These are phyloP conservation scores for Thamnaconus septentrionalis DNA, from an alignment of 2,113 vertebrate species.

Conservation along the genomic window DNA sequence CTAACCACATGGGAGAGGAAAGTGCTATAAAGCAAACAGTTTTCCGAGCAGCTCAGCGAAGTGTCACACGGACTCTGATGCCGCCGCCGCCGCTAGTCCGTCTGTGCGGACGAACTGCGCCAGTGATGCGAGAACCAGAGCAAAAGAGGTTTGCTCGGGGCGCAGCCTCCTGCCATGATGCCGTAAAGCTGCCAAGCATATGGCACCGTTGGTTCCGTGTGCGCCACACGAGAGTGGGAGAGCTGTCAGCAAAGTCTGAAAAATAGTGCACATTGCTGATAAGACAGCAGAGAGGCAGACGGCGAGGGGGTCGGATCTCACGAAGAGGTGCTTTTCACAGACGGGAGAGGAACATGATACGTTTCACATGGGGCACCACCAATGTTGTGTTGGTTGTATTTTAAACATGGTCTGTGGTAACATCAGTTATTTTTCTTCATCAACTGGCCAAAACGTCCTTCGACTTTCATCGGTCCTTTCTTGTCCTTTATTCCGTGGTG, in stretches of 20 bases:
- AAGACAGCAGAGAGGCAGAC: slow-evolving; percentile 30
- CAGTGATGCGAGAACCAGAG: slow-evolving; percentile 4
- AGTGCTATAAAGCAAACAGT: slow-evolving; percentile 42
- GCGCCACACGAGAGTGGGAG: slow-evolving; percentile 37
- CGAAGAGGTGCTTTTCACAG: slow-evolving; percentile 42
- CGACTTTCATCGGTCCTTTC: no score
- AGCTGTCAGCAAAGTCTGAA: slow-evolving; percentile 49
- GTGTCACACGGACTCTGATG: slow-evolving; percentile 29
- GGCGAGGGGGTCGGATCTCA: slow-evolving; percentile 36
- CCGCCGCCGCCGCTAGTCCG: background rate
- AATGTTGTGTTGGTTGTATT: slow-evolving; percentile 17
- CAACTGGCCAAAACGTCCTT: no score
- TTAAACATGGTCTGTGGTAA: slow-evolving; percentile 39
- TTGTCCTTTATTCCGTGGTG: no score
- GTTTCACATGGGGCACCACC: slow-evolving; percentile 38
- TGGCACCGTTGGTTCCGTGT: background rate
- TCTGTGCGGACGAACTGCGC: slow-evolving; percentile 7
- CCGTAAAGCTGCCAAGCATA: slow-evolving; percentile 27
- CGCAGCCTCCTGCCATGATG: slow-evolving; percentile 4
- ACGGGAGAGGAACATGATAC: slow-evolving; percentile 49
- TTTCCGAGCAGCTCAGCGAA: slow-evolving; percentile 13
- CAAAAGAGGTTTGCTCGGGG: background rate
- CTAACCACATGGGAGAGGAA: slow-evolving; percentile 33
- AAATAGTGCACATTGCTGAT: slow-evolving; percentile 14
- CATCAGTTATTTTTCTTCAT: slow-evolving; percentile 5